phyloP scores from a whole-genome alignment of 2,113 vertebrate species.

The Nettapus auritus region DNA sequence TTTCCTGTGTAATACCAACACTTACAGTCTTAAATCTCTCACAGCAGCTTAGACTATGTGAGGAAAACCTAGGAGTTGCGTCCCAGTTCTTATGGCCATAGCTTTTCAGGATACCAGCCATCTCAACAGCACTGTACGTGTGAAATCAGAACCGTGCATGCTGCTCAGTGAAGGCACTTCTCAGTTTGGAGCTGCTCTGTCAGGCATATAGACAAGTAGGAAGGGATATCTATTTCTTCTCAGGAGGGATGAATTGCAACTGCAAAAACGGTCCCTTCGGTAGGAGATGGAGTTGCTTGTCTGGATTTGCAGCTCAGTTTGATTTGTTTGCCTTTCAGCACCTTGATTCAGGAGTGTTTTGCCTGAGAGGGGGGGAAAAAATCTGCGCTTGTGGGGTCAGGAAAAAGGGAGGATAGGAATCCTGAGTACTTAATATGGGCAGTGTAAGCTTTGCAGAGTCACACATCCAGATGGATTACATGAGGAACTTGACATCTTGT shows the following conservation, averaged over 20 bases:
- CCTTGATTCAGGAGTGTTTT: neutral
- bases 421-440: constrained; percentile 64
- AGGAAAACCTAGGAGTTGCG: neutral
- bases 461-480: constrained; percentile 76
- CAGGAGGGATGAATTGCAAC: neutral
- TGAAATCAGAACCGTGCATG: accelerated
- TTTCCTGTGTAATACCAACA: accelerated
- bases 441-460: constrained; percentile 40
- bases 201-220: accelerated
- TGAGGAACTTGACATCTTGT: constrained; percentile 74
- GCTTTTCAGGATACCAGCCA: neutral
- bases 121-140: accelerated
- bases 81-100: accelerated
- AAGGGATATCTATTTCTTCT: neutral
- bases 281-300: neutral
- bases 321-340: neutral
- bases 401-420: constrained; percentile 3
- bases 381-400: neutral
- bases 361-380: neutral
- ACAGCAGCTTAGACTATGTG: accelerated
- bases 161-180: accelerated
- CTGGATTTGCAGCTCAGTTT: accelerated
- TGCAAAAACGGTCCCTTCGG: neutral
- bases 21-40: accelerated
- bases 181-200: neutral